These are phyloP conservation scores for Hirtodrosophila histrioides DNA, from an alignment of 2,888 invertebrate genomes.

Conservation along the genomic window DNA sequence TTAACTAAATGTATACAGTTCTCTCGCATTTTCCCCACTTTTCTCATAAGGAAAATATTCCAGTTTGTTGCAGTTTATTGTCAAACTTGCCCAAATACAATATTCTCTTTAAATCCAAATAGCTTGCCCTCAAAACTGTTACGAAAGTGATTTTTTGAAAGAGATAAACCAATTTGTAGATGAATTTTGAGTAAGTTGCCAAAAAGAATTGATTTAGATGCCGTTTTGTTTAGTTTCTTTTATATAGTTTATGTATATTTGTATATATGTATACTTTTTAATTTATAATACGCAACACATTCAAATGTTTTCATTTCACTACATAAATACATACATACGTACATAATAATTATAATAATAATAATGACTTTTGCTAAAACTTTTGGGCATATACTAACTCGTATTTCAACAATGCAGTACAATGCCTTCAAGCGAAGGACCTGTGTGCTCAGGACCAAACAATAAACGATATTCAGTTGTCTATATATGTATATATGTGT, in stretches of 20 bases:
- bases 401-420: conserved; percentile 11
- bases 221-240: conserved; percentile 15
- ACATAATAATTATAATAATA: conserved; percentile 60
- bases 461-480: conserved; percentile 15
- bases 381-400: conserved; percentile 31
- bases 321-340: conserved; percentile 79
- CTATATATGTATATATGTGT: conserved; percentile 30
- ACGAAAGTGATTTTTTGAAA: conserved; percentile 2
- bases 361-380: conserved; percentile 55
- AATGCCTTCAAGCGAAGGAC: conserved; percentile 5
- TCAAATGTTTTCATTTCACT: conserved; percentile 68
- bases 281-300: conserved; percentile 74
- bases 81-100: not conserved
- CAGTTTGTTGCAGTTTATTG: conserved; percentile 3
- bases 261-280: conserved; percentile 38
- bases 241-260: conserved; percentile 37
- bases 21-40: conserved; percentile 6
- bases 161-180: not conserved
- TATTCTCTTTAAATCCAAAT: not conserved
- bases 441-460: conserved; percentile 10
- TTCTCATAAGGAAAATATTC: not conserved
- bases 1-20: conserved; percentile 16
- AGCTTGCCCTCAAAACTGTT: not conserved
- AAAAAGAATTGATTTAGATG: conserved; percentile 18
- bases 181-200: conserved; percentile 7